Percentiles rank a stretch among this genome's conserved stretches.
These are phyloP conservation scores for Margaritifera margaritifera DNA, from an alignment of 2,888 invertebrate species.

Conservation along the genomic window DNA sequence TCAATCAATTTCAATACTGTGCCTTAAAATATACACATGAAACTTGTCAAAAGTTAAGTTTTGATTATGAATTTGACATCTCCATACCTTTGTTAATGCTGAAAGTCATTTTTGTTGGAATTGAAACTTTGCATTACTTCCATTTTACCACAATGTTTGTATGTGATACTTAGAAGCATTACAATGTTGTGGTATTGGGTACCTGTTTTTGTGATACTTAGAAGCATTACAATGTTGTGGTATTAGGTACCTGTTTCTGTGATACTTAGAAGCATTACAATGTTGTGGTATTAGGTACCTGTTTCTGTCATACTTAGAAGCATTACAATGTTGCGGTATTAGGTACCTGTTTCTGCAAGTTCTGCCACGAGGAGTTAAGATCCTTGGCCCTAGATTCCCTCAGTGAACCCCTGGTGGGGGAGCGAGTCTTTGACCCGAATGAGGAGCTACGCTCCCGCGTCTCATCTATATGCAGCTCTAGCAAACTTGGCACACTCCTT, in stretches of 20 bases:
- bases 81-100: too few relatives aligned
- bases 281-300: conserved; percentile 40
- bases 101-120: too few relatives aligned
- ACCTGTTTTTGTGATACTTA: conserved; percentile 67
- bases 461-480: conserved; percentile 40
- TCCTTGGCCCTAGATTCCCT: conserved; percentile 45
- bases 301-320: conserved; percentile 18
- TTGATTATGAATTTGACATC: too few relatives aligned
- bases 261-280: too few relatives aligned
- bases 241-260: conserved; percentile 57
- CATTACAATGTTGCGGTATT: too few relatives aligned
- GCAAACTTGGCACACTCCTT: conserved; percentile 49
- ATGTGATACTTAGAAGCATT: too few relatives aligned
- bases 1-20: too few relatives aligned
- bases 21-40: too few relatives aligned
- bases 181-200: conserved; percentile 4
- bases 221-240: too few relatives aligned
- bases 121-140: too few relatives aligned
- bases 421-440: conserved; percentile 43
- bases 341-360: conserved; percentile 61
- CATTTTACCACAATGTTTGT: too few relatives aligned
- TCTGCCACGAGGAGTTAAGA: conserved; percentile 60
- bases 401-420: conserved; percentile 31
- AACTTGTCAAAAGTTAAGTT: too few relatives aligned
- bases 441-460: conserved; percentile 46